Percentiles rank a stretch among this genome's conserved stretches.
These are phyloP conservation scores for Mythimna ferrago DNA, from an alignment of 2,888 invertebrate genomes.

Conservation along the genomic window DNA sequence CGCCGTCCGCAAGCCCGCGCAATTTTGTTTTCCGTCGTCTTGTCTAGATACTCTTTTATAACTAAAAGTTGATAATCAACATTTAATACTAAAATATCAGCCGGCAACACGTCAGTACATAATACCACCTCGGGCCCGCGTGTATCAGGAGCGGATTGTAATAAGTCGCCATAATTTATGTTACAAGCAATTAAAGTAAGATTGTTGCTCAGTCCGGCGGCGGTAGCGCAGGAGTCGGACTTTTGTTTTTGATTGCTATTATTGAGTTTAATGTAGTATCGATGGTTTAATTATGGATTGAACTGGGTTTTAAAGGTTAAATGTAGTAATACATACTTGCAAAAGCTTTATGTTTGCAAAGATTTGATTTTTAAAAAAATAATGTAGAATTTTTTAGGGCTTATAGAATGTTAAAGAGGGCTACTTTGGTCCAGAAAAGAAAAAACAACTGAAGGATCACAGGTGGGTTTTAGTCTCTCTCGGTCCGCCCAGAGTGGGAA, in stretches of 20 bases:
- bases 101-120: slow-evolving; percentile 66
- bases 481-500: too few relatives aligned
- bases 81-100: slow-evolving; percentile 48
- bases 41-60: too few relatives aligned
- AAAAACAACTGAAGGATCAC: too few relatives aligned
- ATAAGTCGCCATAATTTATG: slow-evolving; percentile 90
- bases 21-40: too few relatives aligned
- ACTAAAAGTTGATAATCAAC: neutral
- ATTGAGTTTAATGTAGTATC: slow-evolving; percentile 53
- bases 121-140: slow-evolving; percentile 79
- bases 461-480: too few relatives aligned
- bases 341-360: neutral
- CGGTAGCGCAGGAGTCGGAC: slow-evolving; percentile 68
- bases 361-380: neutral
- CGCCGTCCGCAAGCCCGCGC: too few relatives aligned
- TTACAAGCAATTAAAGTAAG: slow-evolving; percentile 90
- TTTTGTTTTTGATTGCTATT: slow-evolving; percentile 68
- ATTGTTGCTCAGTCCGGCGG: slow-evolving; percentile 82
- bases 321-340: neutral
- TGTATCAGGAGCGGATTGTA: slow-evolving; percentile 88
- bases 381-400: too few relatives aligned
- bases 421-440: too few relatives aligned
- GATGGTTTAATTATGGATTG: slow-evolving; percentile 16
- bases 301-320: neutral
- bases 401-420: too few relatives aligned